Base-by-base conservation (phyloP, 1,140 invertebrate genomes). In the Propsilocerus akamusi region DNA sequence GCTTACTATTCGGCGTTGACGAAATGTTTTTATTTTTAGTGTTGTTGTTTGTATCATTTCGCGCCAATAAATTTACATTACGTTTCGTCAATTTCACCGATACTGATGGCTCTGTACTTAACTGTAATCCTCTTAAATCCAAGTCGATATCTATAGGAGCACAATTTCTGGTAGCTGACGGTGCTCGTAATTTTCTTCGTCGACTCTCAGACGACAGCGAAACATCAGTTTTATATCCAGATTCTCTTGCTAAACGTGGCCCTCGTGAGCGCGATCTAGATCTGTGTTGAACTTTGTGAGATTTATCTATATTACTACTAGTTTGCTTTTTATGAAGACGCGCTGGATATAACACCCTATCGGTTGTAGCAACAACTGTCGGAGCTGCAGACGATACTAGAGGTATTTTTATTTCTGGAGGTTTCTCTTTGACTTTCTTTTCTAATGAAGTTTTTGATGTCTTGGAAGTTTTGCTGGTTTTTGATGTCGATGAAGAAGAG, bases 81-180 rank as follows among this genome's bases (percentile, higher is more conserved):
- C 69, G 65, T 26, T 73, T 74, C 51, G 74, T 74, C 4, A 63
- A 51, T 6, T 71, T 61, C 17, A 71, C 34, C 10, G 34, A 41
- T 8, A 20, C 22, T 41, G 34, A 41, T 41, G 34, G 34, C 11
- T 41, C 34, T 3, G 34, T 20, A 41, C 17, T 41, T 7, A 41
- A 17, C 11, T 41, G 34, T 17, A 41, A 17, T 7, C 17, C 34
- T 20, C 22, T 20, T 22, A 41, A 5, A 20, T 41, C 34, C 22
- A 41, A 41, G 22, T 41, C 34, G 17, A 41, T 17, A 20, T 41
- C 34, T 7, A 20, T 17, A 20, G 34, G 17, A 17, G 14, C 5
- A 2, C n/a, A n/a, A n/a, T n/a, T n/a, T 20, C 14, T 20, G 34
- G 10, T 20, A 1, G 34, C 34, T 22, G 34, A 41, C 10, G 34